A percentile compares a stretch with the other conserved stretches of the same genome.
Evolutionary conservation across 2,888 invertebrate species (phyloP).

Genomic region (Lamellibrachia columna): DNA sequence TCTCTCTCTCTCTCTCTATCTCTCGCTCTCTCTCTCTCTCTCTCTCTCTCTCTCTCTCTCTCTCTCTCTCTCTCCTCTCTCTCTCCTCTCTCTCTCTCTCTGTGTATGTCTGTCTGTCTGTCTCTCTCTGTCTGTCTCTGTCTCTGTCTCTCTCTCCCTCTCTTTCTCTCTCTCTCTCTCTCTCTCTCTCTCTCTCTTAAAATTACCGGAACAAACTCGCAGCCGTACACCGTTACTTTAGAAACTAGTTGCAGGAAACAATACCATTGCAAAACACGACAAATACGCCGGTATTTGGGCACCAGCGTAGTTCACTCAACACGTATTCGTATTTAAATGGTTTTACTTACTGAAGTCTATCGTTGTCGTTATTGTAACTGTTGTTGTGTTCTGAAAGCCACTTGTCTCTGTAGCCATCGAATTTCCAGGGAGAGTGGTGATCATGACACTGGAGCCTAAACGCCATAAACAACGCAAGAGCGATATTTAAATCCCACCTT

Average conservation of each 20-base stretch:
- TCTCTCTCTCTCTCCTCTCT: neutral
- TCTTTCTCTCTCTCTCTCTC: too few relatives aligned
- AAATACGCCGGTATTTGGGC: neutral
- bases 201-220: too few relatives aligned
- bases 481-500: neutral
- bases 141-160: too few relatives aligned
- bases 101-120: too few relatives aligned
- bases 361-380: neutral
- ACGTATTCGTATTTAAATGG: neutral
- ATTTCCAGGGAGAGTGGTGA: neutral
- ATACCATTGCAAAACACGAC: neutral
- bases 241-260: neutral
- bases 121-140: too few relatives aligned
- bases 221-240: too few relatives aligned
- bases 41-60: too few relatives aligned
- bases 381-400: neutral
- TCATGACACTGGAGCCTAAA: neutral
- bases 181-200: neutral
- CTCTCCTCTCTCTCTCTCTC: neutral
- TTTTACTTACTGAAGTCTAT: neutral
- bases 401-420: neutral
- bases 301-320: neutral
- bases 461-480: neutral
- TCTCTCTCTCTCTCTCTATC: too few relatives aligned
- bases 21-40: too few relatives aligned